Evolutionary conservation across 2,888 invertebrate genomes (phyloP).

Genomic region (Dusona sp.): DNA sequence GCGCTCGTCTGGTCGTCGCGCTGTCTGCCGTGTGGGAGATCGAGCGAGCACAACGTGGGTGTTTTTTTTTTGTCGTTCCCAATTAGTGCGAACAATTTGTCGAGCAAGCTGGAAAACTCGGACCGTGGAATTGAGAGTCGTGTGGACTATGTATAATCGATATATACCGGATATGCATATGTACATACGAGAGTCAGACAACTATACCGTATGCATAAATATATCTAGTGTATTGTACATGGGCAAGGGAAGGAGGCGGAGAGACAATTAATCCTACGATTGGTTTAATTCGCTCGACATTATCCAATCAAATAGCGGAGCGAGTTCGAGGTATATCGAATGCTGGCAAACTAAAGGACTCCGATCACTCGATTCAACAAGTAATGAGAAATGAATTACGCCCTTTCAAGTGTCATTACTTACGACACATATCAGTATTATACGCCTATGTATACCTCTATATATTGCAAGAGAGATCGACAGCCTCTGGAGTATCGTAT

Average conservation of each 20-base stretch:
- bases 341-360: slow-evolving; percentile 7
- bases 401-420: slow-evolving; percentile 24
- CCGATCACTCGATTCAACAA: not conserved
- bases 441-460: not conserved
- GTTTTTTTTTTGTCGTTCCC: slow-evolving; percentile 74
- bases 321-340: slow-evolving; percentile 57
- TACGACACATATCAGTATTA: not conserved
- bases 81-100: slow-evolving; percentile 80
- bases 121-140: slow-evolving; percentile 58
- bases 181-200: not conserved
- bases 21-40: slow-evolving; percentile 56
- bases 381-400: slow-evolving; percentile 22
- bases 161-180: slow-evolving; percentile 20
- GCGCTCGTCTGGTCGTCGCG: slow-evolving; percentile 53
- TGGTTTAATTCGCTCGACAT: slow-evolving; percentile 81
- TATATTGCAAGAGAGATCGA: slow-evolving; percentile 26
- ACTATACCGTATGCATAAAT: not conserved
- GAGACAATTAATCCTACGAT: slow-evolving; percentile 81
- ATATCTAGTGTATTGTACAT: slow-evolving; percentile 46
- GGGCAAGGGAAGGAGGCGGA: slow-evolving; percentile 60
- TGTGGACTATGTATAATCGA: slow-evolving; percentile 30
- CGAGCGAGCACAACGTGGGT: slow-evolving; percentile 43
- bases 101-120: slow-evolving; percentile 74
- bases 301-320: slow-evolving; percentile 79
- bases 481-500: slow-evolving; percentile 51